Base-by-base conservation (phyloP, 2,113 vertebrate species). In the Rissa tridactyla region DNA sequence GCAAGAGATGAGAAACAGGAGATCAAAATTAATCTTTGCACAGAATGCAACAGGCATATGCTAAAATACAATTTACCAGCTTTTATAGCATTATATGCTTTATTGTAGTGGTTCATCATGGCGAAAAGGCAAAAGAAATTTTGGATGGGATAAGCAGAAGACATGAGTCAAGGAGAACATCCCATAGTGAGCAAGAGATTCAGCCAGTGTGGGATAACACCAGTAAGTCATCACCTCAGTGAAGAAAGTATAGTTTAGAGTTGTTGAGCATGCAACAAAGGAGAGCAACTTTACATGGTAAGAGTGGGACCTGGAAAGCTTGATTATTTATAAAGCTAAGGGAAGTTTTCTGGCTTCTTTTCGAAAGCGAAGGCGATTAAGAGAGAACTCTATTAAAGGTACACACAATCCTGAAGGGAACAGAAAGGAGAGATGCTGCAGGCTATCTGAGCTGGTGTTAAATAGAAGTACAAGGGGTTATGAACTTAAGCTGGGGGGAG, bases 391-490 rank as follows among this genome's bases (percentile, higher is more conserved):
- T 94, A 86, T 97, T 96, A 97, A 97, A 97, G 94, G 96, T 97
- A 94, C 94, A 97, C 90, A 97, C 93, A 98, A 92, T 97, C 95
- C 98, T 98, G 97, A 96, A 97, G 98, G 98, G 98, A 98, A 82
- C 95, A 68, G 81, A 94, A 94, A 96, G 97, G 97, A 98, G 95
- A 97, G 97, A 98, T 98, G 98, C 98, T 98, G 94, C 97, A 98
- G 98, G 98, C 98, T 98, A 98, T 98, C 95, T 97, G 96, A 96
- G 97, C 96, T 95, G 92, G 96, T 98, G 98, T 98, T 98, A 98
- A 98, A 97, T 96, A 97, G 89, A 96, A 97, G 97, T 98, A 98
- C 97, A 97, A 98, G 98, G 96, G 98, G 98, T 97, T 98, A 97
- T 97, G 98, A 98, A 98, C 98, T 96, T 97, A 81, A 94, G 94